Conservation (phyloP, 2,797 vertebrate genomes). For the Leptodactylus fallax region DNA sequence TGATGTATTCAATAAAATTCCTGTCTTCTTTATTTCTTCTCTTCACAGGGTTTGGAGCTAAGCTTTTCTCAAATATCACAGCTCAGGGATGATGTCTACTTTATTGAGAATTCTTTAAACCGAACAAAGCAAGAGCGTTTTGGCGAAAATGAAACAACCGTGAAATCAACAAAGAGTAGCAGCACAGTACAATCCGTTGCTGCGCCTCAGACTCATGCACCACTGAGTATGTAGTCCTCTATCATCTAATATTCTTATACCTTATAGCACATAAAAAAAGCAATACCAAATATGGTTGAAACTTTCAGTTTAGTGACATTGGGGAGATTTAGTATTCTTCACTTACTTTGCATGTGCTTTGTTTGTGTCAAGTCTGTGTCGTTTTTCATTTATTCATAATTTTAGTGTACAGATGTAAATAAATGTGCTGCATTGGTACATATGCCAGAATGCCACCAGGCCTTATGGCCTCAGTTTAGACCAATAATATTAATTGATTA, state of each 20-base stretch:
- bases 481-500: no score
- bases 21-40: slow-evolving; percentile 15
- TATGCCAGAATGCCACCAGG: no score
- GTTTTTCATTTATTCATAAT: no score
- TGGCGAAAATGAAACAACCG: slow-evolving; percentile 3
- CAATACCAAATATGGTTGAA: neutral
- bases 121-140: neutral
- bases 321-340: no score
- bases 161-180: neutral
- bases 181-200: neutral
- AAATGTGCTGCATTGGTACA: no score
- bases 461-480: no score
- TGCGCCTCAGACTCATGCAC: neutral
- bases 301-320: neutral
- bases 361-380: no score
- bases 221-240: slow-evolving; percentile 44
- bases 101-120: slow-evolving; percentile 51
- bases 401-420: no score
- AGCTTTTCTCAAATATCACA: slow-evolving; percentile 57
- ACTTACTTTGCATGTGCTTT: no score
- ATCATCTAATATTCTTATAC: neutral
- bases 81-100: slow-evolving; percentile 58
- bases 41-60: slow-evolving; percentile 33
- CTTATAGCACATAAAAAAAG: neutral
- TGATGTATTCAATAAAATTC: neutral